A percentile compares a stretch with the other conserved stretches of the same genome.
Evolutionary conservation across 35 echinoderm and acorn worm genomes (phyloP).

Genomic region (Ophiothrix spiculata): DNA sequence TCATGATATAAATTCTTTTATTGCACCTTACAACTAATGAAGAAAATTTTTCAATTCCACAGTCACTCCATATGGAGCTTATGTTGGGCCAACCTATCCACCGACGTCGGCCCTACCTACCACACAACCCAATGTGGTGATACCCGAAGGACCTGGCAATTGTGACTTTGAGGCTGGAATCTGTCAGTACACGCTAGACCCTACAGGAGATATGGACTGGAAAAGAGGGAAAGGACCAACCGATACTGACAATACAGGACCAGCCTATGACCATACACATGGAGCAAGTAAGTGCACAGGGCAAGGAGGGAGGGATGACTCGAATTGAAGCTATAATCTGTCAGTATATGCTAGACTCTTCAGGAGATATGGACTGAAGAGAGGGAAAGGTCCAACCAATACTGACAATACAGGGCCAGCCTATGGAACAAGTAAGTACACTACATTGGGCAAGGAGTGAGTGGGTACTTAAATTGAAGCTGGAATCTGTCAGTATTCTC

Average conservation of each 20-base stretch:
- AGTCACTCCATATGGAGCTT: constrained; percentile 27
- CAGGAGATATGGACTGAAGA: constrained; percentile 64
- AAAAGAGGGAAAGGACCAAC: constrained; percentile 36
- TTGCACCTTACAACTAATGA: too few species aligned
- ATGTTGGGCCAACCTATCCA: constrained; percentile 12
- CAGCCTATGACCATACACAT: constrained; percentile 51
- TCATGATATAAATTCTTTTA: too few species aligned
- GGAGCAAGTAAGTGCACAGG: constrained; percentile 21
- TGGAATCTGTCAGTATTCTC: constrained; percentile 50
- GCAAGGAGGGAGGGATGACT: too few species aligned
- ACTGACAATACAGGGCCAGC: constrained; percentile 50
- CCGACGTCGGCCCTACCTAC: constrained; percentile 6
- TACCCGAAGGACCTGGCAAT: constrained; percentile 61
- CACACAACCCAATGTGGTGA: constrained; percentile 29
- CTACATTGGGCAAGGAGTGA: too few species aligned
- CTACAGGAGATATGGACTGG: constrained; percentile 66
- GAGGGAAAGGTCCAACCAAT: constrained; percentile 37
- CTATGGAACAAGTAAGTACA: constrained; percentile 24
- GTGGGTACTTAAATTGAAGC: too few species aligned
- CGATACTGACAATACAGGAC: constrained; percentile 39
- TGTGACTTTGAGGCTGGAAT: constrained; percentile 73
- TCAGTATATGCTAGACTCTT: constrained; percentile 43
- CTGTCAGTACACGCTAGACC: constrained; percentile 55
- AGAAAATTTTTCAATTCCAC: too few species aligned
- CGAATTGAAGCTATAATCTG: constrained; percentile 62